Percentiles rank a stretch among this genome's conserved stretches.
These are phyloP conservation scores for Branchellion lobata DNA, from an alignment of 2,888 invertebrate species.

Conservation along the genomic window DNA sequence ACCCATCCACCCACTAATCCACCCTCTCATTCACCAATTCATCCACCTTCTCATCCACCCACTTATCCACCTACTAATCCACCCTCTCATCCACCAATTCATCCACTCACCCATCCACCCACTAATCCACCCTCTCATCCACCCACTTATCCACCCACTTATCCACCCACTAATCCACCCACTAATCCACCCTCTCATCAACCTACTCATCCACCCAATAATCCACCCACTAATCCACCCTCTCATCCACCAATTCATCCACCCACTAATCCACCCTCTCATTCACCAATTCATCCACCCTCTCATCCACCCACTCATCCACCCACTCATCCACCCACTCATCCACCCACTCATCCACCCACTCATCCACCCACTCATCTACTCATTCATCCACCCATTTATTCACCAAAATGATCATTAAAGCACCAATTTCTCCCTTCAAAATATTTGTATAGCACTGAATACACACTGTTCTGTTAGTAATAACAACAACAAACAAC, in stretches of 20 bases:
- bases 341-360: not conserved
- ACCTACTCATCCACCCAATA: too few species aligned
- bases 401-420: too few species aligned
- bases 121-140: not conserved
- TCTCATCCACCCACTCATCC: not conserved
- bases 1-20: too few species aligned
- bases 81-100: not conserved
- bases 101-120: not conserved
- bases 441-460: too few species aligned
- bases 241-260: not conserved
- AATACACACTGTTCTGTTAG: too few species aligned
- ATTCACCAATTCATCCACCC: not conserved
- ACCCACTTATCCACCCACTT: not conserved
- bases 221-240: too few species aligned
- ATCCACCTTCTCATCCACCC: too few species aligned
- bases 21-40: too few species aligned
- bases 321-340: not conserved
- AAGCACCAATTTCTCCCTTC: too few species aligned
- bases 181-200: too few species aligned
- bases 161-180: not conserved
- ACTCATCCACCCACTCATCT: not conserved
- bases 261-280: not conserved
- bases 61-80: not conserved
- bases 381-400: too few species aligned
- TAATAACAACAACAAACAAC: too few species aligned